phyloP scores from a whole-genome alignment of 1,140 invertebrate genomes.

The Trichonephila inaurata region DNA sequence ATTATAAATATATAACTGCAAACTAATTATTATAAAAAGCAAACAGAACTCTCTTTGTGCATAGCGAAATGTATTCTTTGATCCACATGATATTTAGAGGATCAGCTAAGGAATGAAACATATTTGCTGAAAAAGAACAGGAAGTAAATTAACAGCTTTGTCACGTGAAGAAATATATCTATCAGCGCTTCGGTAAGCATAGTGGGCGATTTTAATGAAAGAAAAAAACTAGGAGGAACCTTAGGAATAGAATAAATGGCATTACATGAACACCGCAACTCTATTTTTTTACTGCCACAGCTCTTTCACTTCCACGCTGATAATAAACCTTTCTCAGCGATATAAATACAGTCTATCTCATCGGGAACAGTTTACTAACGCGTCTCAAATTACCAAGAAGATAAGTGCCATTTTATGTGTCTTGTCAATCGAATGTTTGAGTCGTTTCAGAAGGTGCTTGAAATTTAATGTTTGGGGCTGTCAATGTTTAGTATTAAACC shows the following conservation, averaged over 20 bases:
- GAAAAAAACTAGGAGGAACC: background rate
- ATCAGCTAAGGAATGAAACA: slow-evolving; percentile 19
- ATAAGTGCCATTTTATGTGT: slow-evolving; percentile 38
- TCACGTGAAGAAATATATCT: background rate
- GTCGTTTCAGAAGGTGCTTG: background rate
- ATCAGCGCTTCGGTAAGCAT: slow-evolving; percentile 26
- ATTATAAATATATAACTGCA: background rate
- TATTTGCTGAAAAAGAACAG: slow-evolving; percentile 43
- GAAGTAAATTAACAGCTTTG: slow-evolving; percentile 52
- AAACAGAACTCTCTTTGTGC: background rate
- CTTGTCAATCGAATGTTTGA: background rate
- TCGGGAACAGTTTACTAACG: slow-evolving; percentile 46
- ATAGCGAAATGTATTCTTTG: background rate
- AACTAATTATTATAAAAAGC: background rate
- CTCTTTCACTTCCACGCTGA: slow-evolving; percentile 19
- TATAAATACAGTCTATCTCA: slow-evolving; percentile 43
- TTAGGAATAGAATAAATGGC: slow-evolving; percentile 20
- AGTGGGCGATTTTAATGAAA: slow-evolving; percentile 52
- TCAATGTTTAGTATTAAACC: background rate
- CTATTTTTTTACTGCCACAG: background rate
- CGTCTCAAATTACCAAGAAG: background rate
- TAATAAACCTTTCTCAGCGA: slow-evolving; percentile 41
- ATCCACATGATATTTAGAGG: background rate
- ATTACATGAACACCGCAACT: slow-evolving; percentile 1
- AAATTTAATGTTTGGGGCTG: background rate